Evolutionary conservation across 2,888 invertebrate genomes (phyloP).

Genomic region (Phengaris arion): DNA sequence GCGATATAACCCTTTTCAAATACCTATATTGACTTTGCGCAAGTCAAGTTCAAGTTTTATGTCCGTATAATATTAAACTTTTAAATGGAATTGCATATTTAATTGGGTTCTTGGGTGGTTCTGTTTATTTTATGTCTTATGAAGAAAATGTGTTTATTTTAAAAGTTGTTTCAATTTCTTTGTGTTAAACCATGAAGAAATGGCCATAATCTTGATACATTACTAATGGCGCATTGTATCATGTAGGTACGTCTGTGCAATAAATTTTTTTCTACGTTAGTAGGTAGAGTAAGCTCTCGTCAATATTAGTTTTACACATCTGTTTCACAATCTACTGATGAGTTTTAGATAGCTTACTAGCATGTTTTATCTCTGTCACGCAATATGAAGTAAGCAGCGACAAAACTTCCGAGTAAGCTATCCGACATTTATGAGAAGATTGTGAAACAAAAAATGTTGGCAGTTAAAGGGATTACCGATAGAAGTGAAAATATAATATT

Average conservation of each 20-base stretch:
- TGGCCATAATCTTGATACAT: not conserved
- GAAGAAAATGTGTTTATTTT: not conserved
- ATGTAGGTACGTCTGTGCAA: not conserved
- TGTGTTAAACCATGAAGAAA: not conserved
- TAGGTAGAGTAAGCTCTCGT: too few species aligned
- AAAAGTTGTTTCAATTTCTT: not conserved
- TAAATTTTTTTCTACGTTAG: too few species aligned
- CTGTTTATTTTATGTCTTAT: not conserved
- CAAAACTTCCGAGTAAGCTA: too few species aligned
- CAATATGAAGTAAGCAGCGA: too few species aligned
- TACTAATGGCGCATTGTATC: not conserved
- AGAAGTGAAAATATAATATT: too few species aligned
- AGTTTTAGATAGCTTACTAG: too few species aligned
- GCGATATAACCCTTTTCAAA: conserved; percentile 17
- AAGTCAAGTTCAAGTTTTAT: conserved; percentile 16
- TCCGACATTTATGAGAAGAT: too few species aligned
- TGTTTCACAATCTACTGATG: too few species aligned
- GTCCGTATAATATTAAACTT: not conserved
- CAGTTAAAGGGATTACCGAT: too few species aligned
- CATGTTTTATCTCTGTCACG: too few species aligned
- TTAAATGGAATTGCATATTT: not conserved
- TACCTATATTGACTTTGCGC: conserved; percentile 8
- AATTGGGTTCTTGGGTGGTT: conserved; percentile 14
- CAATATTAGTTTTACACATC: too few species aligned
- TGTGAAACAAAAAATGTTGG: too few species aligned